phyloP scores from a whole-genome alignment of 2,888 invertebrate genomes.

The Xanthia icteritia region DNA sequence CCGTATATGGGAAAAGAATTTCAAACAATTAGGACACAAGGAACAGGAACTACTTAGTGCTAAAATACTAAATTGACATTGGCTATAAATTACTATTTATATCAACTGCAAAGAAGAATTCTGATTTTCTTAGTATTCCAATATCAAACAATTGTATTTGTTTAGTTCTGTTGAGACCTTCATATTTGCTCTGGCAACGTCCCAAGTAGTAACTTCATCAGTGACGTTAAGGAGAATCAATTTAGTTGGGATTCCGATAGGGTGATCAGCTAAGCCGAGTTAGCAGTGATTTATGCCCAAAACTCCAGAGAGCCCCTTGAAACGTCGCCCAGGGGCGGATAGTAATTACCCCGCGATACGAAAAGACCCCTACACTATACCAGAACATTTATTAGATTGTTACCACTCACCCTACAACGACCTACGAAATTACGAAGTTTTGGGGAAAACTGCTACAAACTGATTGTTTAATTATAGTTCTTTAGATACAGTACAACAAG shows the following conservation, averaged over 20 bases:
- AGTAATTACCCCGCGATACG: constrained; percentile 78
- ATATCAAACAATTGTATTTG: not conserved
- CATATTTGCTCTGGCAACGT: constrained; percentile 21
- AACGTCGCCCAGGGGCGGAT: constrained; percentile 77
- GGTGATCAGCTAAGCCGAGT: constrained; percentile 75
- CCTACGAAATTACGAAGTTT: constrained; percentile 48
- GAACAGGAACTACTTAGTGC: not conserved
- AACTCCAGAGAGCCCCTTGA: constrained; percentile 72
- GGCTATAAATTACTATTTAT: not conserved
- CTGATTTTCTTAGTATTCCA: not conserved
- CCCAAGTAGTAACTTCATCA: constrained; percentile 52
- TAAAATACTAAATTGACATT: constrained; percentile 12
- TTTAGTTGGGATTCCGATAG: constrained; percentile 69
- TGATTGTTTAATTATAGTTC: constrained; percentile 53
- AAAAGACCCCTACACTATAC: constrained; percentile 70
- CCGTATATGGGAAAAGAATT: not conserved
- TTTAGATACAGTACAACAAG: constrained; percentile 55
- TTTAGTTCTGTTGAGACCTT: not conserved
- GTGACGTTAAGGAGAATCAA: constrained; percentile 58
- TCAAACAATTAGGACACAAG: constrained; percentile 9
- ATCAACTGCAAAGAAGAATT: not conserved
- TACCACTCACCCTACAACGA: constrained; percentile 74
- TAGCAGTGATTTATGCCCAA: constrained; percentile 83
- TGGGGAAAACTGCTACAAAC: constrained; percentile 49
- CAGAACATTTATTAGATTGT: constrained; percentile 77